These are phyloP conservation scores for Cyanoramphus novaezelandiae DNA, from an alignment of 2,113 vertebrate species.

Conservation along the genomic window DNA sequence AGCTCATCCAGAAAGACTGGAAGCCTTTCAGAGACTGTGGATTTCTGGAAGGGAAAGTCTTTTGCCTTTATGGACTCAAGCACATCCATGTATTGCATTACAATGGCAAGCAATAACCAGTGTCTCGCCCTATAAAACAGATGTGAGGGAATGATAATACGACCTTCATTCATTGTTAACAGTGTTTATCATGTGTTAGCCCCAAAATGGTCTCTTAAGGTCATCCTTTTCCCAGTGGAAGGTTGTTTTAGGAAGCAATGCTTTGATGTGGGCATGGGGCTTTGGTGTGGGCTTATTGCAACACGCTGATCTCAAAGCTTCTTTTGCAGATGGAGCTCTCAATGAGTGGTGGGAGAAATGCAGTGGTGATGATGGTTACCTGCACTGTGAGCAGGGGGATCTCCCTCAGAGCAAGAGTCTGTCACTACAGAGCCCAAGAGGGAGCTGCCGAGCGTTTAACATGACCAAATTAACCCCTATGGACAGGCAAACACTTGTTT, in stretches of 20 bases:
- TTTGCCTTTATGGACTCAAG: neutral
- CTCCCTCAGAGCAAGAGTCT: neutral
- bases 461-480: slow-evolving; percentile 73
- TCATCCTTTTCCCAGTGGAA: neutral
- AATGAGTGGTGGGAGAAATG: neutral
- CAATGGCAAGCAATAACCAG: slow-evolving; percentile 1
- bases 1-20: neutral
- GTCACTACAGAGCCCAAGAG: neutral
- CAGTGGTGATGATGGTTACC: neutral
- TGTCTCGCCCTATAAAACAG: slow-evolving; percentile 7
- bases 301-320: neutral
- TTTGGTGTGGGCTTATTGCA: neutral
- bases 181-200: neutral
- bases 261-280: neutral
- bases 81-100: neutral
- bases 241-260: neutral
- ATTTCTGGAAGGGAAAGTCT: neutral
- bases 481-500: slow-evolving; percentile 74
- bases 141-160: neutral
- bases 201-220: neutral
- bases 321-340: neutral
- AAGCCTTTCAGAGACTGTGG: neutral
- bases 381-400: neutral
- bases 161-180: neutral
- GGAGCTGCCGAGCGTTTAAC: slow-evolving; percentile 39